These are phyloP conservation scores for Silurus asotus DNA, from an alignment of 2,113 vertebrate species.

Conservation along the genomic window DNA sequence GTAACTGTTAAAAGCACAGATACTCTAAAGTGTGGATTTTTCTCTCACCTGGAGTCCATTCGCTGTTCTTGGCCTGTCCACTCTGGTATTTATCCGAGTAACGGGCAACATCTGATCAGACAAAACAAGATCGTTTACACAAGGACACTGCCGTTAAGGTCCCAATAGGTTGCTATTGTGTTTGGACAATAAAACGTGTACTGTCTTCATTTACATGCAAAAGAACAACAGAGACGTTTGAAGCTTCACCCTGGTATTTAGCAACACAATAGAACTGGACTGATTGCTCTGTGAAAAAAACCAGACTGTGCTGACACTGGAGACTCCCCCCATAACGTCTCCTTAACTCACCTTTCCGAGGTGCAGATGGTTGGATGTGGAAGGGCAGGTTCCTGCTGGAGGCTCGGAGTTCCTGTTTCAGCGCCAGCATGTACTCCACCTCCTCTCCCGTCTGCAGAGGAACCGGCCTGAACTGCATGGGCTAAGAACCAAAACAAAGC, in stretches of 20 bases:
- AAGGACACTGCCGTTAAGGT: background rate
- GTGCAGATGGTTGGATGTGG: slow-evolving; percentile 73
- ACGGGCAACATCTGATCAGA: slow-evolving; percentile 74
- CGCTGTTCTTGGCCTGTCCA: slow-evolving; percentile 71
- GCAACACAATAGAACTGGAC: background rate
- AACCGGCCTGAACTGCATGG: slow-evolving; percentile 74
- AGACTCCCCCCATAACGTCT: background rate
- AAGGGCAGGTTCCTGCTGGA: slow-evolving; percentile 81
- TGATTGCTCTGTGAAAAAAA: background rate
- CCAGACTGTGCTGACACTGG: background rate
- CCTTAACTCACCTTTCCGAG: slow-evolving; percentile 70
- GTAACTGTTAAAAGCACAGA: background rate
- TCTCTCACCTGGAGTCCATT: slow-evolving; percentile 79
- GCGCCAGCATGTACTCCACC: slow-evolving; percentile 79
- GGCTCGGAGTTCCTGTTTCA: slow-evolving; percentile 81
- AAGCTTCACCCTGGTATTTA: background rate
- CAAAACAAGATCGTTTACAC: background rate
- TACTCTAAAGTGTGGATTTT: background rate
- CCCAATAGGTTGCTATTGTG: background rate
- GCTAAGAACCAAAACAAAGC: slow-evolving; percentile 56
- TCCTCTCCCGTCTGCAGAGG: slow-evolving; percentile 79
- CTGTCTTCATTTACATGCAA: slow-evolving; percentile 7
- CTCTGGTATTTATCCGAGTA: slow-evolving; percentile 85
- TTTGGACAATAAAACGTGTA: background rate
- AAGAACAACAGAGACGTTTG: background rate